Conservation (phyloP, 1,140 invertebrate species). For the Mylabris phalerata region DNA sequence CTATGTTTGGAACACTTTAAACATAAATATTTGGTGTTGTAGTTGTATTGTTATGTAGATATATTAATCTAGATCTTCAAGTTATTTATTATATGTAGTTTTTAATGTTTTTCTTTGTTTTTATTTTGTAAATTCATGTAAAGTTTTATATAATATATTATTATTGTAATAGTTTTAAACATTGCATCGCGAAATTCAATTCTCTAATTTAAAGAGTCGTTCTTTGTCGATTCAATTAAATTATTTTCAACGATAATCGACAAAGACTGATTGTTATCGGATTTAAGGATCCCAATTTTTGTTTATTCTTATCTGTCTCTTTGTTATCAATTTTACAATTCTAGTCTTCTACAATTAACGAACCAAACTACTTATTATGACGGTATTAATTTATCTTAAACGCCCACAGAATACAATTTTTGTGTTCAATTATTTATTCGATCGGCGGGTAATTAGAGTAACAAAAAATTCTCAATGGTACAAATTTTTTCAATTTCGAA, state of each 20-base stretch:
- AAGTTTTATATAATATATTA: conserved; percentile 24
- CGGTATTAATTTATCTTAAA: too few species aligned
- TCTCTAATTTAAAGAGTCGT: conserved; percentile 13
- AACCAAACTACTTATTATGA: too few species aligned
- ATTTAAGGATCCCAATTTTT: too few species aligned
- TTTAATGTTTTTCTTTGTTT: conserved; percentile 27
- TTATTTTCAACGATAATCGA: too few species aligned
- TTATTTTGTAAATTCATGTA: conserved; percentile 37
- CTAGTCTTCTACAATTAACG: conserved; percentile 7
- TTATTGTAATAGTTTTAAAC: conserved; percentile 17
- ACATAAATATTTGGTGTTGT: conserved; percentile 35
- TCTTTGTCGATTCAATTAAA: too few species aligned
- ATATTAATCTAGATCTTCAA: conserved; percentile 32
- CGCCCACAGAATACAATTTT: too few species aligned
- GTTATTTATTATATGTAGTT: conserved; percentile 39
- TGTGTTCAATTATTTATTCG: too few species aligned
- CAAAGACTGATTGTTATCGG: too few species aligned
- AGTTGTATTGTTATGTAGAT: conserved; percentile 44
- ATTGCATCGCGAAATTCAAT: conserved; percentile 26
- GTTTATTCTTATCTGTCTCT: background rate
- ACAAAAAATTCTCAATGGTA: background rate
- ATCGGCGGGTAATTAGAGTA: too few species aligned
- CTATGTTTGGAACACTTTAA: conserved; percentile 9
- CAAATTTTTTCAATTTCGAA: conserved; percentile 14
- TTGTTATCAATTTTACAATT: conserved; percentile 8